Percentiles rank a stretch among this genome's conserved stretches.
Evolutionary conservation across 2,888 invertebrate species (phyloP).

Genomic region (Sphaeridia pumilis): DNA sequence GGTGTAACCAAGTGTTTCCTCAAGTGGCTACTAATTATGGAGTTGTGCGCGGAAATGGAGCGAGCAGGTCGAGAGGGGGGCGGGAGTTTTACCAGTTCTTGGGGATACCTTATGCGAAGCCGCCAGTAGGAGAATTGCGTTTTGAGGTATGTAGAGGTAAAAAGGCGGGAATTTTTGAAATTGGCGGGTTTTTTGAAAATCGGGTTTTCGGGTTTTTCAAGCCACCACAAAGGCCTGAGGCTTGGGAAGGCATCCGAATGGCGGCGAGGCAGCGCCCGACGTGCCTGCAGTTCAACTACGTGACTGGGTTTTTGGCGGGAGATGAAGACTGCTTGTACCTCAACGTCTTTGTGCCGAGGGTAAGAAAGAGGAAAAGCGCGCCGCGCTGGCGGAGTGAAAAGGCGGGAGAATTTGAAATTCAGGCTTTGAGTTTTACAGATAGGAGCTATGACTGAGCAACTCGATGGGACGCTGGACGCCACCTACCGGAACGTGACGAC

Average conservation of each 20-base stretch:
- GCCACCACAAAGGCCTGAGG: not conserved
- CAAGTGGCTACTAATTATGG: no score
- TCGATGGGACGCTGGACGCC: not conserved
- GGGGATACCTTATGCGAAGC: no score
- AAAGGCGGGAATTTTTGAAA: no score
- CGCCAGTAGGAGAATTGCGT: no score
- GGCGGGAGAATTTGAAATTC: not conserved
- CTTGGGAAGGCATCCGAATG: constrained; percentile 1
- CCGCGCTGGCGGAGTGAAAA: no score
- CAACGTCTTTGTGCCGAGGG: constrained; percentile 5
- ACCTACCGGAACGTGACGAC: not conserved
- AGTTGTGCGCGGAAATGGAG: no score
- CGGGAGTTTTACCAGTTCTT: no score
- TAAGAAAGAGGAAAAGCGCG: not conserved
- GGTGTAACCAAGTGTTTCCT: no score
- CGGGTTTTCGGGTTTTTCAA: no score
- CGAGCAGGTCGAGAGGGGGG: no score
- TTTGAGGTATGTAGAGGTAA: no score
- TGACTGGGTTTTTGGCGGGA: constrained; percentile 1
- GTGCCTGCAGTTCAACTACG: constrained; percentile 1
- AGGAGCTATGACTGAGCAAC: not conserved
- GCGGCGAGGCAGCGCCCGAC: not conserved
- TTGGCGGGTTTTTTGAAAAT: no score
- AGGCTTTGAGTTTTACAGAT: not conserved
- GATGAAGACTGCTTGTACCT: constrained; percentile 4